phyloP scores from a whole-genome alignment of 2,113 vertebrate genomes.

The Notarius quadriscutis region DNA sequence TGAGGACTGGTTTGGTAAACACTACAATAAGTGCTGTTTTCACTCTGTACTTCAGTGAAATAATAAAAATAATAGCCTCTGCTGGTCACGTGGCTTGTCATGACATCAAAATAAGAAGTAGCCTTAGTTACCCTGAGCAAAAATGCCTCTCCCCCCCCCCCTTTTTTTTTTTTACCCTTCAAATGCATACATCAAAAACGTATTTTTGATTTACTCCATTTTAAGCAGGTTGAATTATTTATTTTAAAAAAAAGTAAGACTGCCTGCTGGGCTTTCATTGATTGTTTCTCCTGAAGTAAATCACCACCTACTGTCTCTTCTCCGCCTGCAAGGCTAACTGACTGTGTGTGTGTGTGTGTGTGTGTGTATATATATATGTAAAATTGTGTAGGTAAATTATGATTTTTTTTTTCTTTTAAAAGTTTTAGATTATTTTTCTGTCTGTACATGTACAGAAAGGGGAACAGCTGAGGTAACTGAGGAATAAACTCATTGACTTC shows the following conservation, averaged over 20 bases:
- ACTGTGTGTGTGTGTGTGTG: slow-evolving; percentile 7
- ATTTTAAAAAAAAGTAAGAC: neutral
- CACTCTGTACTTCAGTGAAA: neutral
- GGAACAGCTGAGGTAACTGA: slow-evolving; percentile 34
- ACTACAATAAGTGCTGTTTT: neutral
- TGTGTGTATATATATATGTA: slow-evolving; percentile 49
- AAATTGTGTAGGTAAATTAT: slow-evolving; percentile 55
- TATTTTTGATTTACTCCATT: neutral
- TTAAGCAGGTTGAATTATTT: slow-evolving; percentile 1
- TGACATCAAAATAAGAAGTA: slow-evolving; percentile 13
- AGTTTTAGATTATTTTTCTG: slow-evolving; percentile 51
- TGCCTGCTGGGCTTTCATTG: neutral
- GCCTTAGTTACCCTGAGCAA: slow-evolving; percentile 19
- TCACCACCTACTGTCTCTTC: slow-evolving; percentile 19
- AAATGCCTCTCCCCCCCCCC: neutral
- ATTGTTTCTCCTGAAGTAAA: slow-evolving; percentile 3
- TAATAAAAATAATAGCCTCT: slow-evolving; percentile 15
- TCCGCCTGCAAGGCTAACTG: slow-evolving; percentile 38
- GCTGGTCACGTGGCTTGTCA: slow-evolving; percentile 11
- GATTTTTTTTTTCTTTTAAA: slow-evolving; percentile 48
- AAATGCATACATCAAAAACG: neutral
- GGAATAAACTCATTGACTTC: slow-evolving; percentile 53
- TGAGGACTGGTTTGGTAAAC: slow-evolving; percentile 8
- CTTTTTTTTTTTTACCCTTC: neutral
- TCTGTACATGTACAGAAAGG: slow-evolving; percentile 52